Evolutionary conservation across 2,888 invertebrate species (phyloP).

Genomic region (Rhogogaster chlorosoma): DNA sequence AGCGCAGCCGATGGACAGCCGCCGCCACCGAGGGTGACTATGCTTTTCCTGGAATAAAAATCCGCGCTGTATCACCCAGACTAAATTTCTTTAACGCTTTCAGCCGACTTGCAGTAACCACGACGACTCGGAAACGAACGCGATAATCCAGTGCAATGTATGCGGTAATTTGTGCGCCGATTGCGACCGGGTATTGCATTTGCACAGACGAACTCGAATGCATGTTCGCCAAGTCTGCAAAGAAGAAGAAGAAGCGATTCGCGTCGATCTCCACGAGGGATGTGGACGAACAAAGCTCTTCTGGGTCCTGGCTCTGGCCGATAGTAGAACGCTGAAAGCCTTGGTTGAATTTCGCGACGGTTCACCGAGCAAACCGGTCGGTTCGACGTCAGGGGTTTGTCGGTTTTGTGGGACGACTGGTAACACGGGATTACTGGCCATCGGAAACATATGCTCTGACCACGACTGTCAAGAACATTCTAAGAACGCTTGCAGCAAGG

Average conservation of each 20-base stretch:
- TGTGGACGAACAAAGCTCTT: conserved; percentile 97
- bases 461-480: conserved; percentile 94
- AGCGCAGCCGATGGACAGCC: conserved; percentile 82
- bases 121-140: conserved; percentile 95
- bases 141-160: conserved; percentile 93
- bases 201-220: conserved; percentile 91
- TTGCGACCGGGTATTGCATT: conserved; percentile 96
- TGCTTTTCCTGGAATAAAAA: background rate
- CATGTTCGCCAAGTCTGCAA: conserved; percentile 96
- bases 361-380: conserved; percentile 79
- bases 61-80: background rate
- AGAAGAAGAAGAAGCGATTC: conserved; percentile 97
- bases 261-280: conserved; percentile 97
- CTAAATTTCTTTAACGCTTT: conserved; percentile 6
- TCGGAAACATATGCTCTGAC: conserved; percentile 96
- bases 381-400: conserved; percentile 84
- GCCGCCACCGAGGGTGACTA: conserved; percentile 79
- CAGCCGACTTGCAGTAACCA: conserved; percentile 96
- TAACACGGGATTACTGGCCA: conserved; percentile 90
- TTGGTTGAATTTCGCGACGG: conserved; percentile 94
- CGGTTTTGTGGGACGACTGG: conserved; percentile 95
- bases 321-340: conserved; percentile 94
- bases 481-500: conserved; percentile 89
- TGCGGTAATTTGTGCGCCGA: conserved; percentile 97
- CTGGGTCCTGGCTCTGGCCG: conserved; percentile 96